Evolutionary conservation across 2,113 vertebrate species (phyloP), one percentile per base, ranked within the genome.

Genomic region (Gorsachius goisagi): DNA sequence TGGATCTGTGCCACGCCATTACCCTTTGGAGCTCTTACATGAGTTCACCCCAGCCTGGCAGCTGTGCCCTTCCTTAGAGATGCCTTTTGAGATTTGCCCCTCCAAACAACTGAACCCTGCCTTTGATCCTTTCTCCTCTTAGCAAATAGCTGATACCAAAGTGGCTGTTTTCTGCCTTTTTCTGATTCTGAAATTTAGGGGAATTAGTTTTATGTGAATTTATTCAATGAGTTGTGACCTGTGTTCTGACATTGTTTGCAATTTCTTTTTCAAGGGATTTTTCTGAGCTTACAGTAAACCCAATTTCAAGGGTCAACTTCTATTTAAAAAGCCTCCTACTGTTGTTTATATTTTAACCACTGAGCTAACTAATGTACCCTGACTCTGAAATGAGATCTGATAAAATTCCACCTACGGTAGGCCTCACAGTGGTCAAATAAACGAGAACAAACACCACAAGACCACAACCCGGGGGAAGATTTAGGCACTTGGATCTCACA

Each of bases 331-430:
- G 19, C 66, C 91, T 91, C 67, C 77, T 91, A 26, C 62, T 37
- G 33, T 75, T 95, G 96, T 93, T 97, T 96, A 87, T 94, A 97
- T 96, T 96, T 97, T 97, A 97, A 97, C 96, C 94, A 96, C 77
- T 97, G 71, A 93, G 94, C 95, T 95, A 97, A 97, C 95, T 33
- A 88, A 76, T 19, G 77, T 91, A 93, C 66, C 53, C 66, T 94
- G 91, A 89, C 66, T 95, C 94, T 97, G 89, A 94, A 97, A 96
- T 68, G 85, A 94, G 77, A 87, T 85, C 96, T 95, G 95, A 96
- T 96, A 91, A 97, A 95, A 94, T 95, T 95, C 93, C 81, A 93
- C 94, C 85, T 89, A 71, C 0, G 21, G 21, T 87, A 78, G 87
- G 78, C 84, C 89, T 94, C 77, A 82, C 39, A 66, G 17, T 94